Conservation (phyloP, 2,888 invertebrate species). For the Thecocarcelia acutangulata region DNA sequence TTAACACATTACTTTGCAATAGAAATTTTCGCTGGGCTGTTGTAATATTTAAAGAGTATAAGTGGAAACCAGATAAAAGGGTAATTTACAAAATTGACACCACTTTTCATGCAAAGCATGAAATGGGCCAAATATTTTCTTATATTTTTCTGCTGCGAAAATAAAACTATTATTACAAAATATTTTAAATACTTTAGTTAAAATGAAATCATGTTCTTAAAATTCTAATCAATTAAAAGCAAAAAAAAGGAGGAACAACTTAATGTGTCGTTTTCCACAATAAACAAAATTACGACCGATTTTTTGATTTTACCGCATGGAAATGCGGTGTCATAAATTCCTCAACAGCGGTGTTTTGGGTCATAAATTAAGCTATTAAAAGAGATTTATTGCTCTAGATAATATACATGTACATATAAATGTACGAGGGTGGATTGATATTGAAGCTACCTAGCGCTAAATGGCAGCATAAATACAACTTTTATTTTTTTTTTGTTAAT, state of each 20-base stretch:
- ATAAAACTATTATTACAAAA: not conserved
- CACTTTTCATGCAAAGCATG: too few species aligned
- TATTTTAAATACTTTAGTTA: not conserved
- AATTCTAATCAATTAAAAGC: not conserved
- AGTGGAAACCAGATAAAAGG: too few species aligned
- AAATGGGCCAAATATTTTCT: too few species aligned
- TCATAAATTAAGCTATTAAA: conserved; percentile 67
- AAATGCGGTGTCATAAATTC: conserved; percentile 74
- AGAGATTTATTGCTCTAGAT: conserved; percentile 20
- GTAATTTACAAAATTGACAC: too few species aligned
- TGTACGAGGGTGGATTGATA: too few species aligned
- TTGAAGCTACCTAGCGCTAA: too few species aligned
- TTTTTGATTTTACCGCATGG: conserved; percentile 76
- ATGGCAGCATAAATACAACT: too few species aligned
- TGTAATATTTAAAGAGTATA: too few species aligned
- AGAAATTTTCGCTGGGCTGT: too few species aligned
- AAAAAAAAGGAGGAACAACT: not conserved
- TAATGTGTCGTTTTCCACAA: conserved; percentile 65
- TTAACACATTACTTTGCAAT: too few species aligned
- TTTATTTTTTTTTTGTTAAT: too few species aligned
- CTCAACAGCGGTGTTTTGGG: conserved; percentile 63
- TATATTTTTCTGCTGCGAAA: too few species aligned
- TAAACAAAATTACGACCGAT: conserved; percentile 76
- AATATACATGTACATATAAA: not conserved
- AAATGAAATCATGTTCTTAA: not conserved